Percentiles rank a stretch among this genome's conserved stretches.
phyloP scores from a whole-genome alignment of 2,797 vertebrate genomes.

The Sebastolobus alascanus region DNA sequence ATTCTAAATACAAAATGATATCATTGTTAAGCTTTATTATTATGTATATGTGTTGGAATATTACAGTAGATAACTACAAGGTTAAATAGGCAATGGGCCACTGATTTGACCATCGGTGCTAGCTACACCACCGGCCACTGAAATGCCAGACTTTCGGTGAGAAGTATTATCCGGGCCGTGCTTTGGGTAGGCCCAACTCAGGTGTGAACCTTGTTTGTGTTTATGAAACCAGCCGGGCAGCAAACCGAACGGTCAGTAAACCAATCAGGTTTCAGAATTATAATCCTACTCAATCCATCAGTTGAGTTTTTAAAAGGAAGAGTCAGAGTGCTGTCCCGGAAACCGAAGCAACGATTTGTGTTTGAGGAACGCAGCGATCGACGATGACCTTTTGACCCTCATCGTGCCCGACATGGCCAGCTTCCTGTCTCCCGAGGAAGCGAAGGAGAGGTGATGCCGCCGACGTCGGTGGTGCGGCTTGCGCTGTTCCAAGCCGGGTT shows the following conservation, averaged over 20 bases:
- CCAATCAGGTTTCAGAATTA: not conserved
- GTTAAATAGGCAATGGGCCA: not conserved
- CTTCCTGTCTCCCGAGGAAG: constrained; percentile 30
- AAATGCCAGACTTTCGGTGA: not conserved
- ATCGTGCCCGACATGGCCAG: not conserved
- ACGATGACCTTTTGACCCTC: constrained; percentile 80
- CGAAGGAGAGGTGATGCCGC: constrained; percentile 50
- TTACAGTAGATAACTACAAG: not conserved
- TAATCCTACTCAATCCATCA: not conserved
- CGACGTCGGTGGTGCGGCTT: not conserved
- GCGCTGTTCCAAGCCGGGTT: not conserved
- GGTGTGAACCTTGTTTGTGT: not conserved
- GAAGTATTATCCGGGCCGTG: not conserved
- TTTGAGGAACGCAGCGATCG: constrained; percentile 83
- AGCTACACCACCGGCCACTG: too few relatives aligned
- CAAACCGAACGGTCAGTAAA: not conserved
- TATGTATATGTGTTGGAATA: not conserved
- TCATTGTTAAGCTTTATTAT: too few relatives aligned
- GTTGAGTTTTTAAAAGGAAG: constrained; percentile 6
- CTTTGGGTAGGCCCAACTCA: not conserved
- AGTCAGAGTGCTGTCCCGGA: constrained; percentile 44
- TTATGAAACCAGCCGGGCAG: too few relatives aligned
- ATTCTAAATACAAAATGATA: not conserved
- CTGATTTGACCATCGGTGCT: too few relatives aligned
- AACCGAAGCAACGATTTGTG: constrained; percentile 72